These are phyloP conservation scores for Muscicapa comitata DNA, from an alignment of 2,797 vertebrate species.

Conservation along the genomic window DNA sequence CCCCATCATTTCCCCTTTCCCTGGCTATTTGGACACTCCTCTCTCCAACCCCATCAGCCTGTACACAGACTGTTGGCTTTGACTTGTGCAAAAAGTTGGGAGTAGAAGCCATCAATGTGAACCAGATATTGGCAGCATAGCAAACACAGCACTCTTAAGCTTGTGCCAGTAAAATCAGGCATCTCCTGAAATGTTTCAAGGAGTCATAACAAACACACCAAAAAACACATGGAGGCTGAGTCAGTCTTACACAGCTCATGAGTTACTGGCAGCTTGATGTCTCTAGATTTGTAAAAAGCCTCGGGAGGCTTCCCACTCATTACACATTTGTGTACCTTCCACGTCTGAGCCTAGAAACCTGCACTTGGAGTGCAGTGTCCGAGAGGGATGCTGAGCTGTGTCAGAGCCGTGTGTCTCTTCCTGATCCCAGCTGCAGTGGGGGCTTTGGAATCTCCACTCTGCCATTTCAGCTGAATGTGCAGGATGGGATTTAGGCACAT, in stretches of 20 bases:
- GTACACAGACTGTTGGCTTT: neutral
- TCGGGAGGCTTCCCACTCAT: constrained; percentile 27
- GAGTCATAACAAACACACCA: neutral
- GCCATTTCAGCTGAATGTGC: neutral
- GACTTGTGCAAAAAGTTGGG: neutral
- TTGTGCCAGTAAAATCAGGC: neutral
- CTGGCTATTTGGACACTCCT: neutral
- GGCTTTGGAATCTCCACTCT: neutral
- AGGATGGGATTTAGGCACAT: neutral
- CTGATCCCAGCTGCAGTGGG: neutral
- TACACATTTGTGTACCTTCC: constrained; percentile 39
- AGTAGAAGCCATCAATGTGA: neutral
- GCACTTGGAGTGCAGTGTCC: neutral
- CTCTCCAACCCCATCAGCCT: neutral
- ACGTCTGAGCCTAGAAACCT: neutral
- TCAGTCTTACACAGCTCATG: constrained; percentile 38
- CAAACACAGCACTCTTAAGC: neutral
- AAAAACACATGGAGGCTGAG: constrained; percentile 42
- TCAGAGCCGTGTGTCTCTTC: neutral
- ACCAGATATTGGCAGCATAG: neutral
- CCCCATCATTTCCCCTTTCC: neutral
- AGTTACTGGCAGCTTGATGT: constrained; percentile 29
- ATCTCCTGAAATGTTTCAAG: neutral
- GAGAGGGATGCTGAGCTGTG: neutral
- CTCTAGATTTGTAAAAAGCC: constrained; percentile 35